Conservation (phyloP, 2,113 vertebrate species). For the Oenanthe oenanthe region DNA sequence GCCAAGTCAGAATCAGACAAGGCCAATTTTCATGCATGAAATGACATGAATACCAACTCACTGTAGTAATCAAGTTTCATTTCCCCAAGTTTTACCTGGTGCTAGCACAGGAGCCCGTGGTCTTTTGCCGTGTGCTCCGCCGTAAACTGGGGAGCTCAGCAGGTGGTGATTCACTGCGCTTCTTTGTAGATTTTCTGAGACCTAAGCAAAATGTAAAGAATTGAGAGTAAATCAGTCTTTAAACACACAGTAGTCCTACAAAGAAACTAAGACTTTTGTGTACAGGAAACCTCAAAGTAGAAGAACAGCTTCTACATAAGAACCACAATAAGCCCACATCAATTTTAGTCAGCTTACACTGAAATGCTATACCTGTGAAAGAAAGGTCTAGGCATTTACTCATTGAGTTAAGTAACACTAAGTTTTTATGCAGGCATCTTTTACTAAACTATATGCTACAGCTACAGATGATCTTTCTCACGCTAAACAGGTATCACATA, state of each 20-base stretch:
- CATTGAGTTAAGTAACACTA: neutral
- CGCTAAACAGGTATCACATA: neutral
- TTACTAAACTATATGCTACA: neutral
- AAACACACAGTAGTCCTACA: neutral
- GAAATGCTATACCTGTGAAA: neutral
- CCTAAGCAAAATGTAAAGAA: slow-evolving; percentile 67
- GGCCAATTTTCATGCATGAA: neutral
- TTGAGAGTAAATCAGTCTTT: neutral
- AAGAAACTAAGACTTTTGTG: neutral
- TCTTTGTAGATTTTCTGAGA: slow-evolving; percentile 98
- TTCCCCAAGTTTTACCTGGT: slow-evolving; percentile 83
- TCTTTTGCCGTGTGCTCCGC: slow-evolving; percentile 99
- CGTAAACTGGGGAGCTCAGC: slow-evolving; percentile 99
- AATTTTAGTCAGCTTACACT: neutral
- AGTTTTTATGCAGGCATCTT: neutral
- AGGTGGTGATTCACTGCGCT: slow-evolving; percentile 99
- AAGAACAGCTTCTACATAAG: neutral
- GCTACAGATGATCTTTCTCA: neutral
- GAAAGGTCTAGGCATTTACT: neutral
- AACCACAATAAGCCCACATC: neutral
- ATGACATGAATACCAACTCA: neutral
- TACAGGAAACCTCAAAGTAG: neutral
- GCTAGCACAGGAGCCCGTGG: slow-evolving; percentile 99
- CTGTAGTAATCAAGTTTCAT: rapidly evolving
- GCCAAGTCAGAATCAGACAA: neutral